A percentile compares a stretch with the other conserved stretches of the same genome.
These are phyloP conservation scores for Tetragonula carbonaria DNA, from an alignment of 2,888 invertebrate species.

Conservation along the genomic window DNA sequence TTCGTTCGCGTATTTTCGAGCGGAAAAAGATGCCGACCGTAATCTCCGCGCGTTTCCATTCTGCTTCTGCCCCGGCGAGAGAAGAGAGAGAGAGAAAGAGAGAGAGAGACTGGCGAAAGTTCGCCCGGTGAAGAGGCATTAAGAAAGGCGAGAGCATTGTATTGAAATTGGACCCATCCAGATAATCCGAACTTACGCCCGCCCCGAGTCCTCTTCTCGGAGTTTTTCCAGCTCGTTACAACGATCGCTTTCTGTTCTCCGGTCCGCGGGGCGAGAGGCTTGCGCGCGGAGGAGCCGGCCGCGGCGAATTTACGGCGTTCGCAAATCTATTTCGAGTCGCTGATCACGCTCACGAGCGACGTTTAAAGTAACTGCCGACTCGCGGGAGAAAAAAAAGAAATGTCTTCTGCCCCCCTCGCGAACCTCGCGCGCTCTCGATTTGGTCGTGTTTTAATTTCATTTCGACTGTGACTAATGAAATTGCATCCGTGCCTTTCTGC, in stretches of 20 bases:
- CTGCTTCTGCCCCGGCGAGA: constrained; percentile 1
- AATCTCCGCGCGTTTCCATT: constrained; percentile 32
- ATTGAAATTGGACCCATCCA: constrained; percentile 66
- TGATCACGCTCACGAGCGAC: constrained; percentile 5
- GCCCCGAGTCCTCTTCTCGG: neutral
- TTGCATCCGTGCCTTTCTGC: too few relatives aligned
- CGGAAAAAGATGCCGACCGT: constrained; percentile 52
- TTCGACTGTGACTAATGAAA: neutral
- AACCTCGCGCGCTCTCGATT: neutral
- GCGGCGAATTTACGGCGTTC: constrained; percentile 2
- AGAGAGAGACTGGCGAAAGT: constrained; percentile 7
- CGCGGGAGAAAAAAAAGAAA: neutral
- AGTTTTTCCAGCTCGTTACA: constrained; percentile 51
- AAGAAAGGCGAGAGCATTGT: constrained; percentile 48
- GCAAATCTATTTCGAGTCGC: constrained; percentile 27
- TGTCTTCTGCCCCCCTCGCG: neutral
- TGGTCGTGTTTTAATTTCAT: neutral
- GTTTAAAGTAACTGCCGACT: neutral
- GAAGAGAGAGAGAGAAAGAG: too few relatives aligned
- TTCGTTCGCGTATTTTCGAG: constrained; percentile 48
- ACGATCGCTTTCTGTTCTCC: constrained; percentile 32
- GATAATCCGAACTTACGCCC: constrained; percentile 60
- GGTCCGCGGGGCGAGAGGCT: neutral
- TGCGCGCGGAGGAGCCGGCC: neutral
- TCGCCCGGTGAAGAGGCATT: constrained; percentile 40